These are phyloP conservation scores for Manis crassicaudata DNA, from an alignment of 2,797 vertebrate genomes.

Conservation along the genomic window DNA sequence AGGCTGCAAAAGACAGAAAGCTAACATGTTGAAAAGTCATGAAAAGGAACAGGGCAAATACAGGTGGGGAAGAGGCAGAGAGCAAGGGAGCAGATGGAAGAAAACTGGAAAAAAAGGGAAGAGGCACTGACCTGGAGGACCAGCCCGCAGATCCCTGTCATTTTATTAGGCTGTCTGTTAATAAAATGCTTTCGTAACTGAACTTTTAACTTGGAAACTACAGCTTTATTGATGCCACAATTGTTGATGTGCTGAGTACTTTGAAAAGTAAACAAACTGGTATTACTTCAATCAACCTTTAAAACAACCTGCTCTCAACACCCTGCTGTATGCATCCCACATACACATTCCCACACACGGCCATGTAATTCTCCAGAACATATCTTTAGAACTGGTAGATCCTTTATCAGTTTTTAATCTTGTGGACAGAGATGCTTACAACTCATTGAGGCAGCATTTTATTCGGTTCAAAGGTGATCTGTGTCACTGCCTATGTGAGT, in stretches of 20 bases:
- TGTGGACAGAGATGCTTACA: neutral
- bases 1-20: neutral
- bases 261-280: constrained; percentile 74
- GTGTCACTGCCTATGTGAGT: neutral
- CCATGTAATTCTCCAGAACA: neutral
- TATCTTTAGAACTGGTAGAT: neutral
- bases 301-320: neutral
- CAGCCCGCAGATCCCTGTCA: neutral
- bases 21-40: neutral
- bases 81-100: neutral
- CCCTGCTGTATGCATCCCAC: neutral
- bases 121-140: neutral
- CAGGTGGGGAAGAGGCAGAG: neutral
- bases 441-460: neutral
- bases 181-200: constrained; percentile 34
- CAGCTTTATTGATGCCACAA: constrained; percentile 61
- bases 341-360: accelerated
- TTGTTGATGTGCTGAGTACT: constrained; percentile 72
- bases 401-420: constrained; percentile 5
- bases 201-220: constrained; percentile 74
- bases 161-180: neutral
- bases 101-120: neutral
- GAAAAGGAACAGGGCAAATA: neutral
- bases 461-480: neutral
- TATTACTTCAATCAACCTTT: neutral